A percentile compares a stretch with the other conserved stretches of the same genome.
Evolutionary conservation across 2,113 vertebrate species (phyloP).

Genomic region (Istiophorus platypterus): DNA sequence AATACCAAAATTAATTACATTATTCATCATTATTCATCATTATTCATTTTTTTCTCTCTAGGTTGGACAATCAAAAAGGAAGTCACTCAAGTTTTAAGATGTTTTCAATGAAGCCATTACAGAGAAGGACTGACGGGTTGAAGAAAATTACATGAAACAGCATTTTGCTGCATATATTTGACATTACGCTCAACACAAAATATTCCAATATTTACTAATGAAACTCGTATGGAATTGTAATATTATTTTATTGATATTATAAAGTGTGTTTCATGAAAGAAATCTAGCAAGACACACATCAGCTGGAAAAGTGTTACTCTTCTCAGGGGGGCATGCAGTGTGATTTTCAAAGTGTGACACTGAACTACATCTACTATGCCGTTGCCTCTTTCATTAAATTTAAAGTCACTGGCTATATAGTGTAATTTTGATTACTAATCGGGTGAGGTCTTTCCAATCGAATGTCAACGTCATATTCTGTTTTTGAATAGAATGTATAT

Average conservation of each 20-base stretch:
- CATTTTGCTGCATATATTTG: slow-evolving; percentile 12
- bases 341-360: slow-evolving; percentile 3
- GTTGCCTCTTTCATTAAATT: slow-evolving; percentile 6
- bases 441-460: slow-evolving; percentile 1
- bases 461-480: background rate
- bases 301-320: slow-evolving; percentile 12
- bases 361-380: background rate
- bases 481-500: slow-evolving; percentile 25
- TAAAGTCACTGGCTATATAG: slow-evolving; percentile 17
- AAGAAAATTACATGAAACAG: slow-evolving; percentile 11
- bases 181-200: slow-evolving; percentile 14
- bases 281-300: background rate
- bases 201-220: slow-evolving; percentile 15
- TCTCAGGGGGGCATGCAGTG: slow-evolving; percentile 38
- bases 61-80: slow-evolving; percentile 50
- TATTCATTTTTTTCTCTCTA: background rate
- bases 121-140: background rate
- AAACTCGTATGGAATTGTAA: slow-evolving; percentile 12
- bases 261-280: background rate
- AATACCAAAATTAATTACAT: background rate
- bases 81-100: slow-evolving; percentile 4
- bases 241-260: slow-evolving; percentile 17
- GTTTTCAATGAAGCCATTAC: slow-evolving; percentile 21
- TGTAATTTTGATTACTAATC: slow-evolving; percentile 23
- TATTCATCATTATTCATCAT: background rate